phyloP scores from a whole-genome alignment of 2,113 vertebrate species.

The Vulpes ferrilata region DNA sequence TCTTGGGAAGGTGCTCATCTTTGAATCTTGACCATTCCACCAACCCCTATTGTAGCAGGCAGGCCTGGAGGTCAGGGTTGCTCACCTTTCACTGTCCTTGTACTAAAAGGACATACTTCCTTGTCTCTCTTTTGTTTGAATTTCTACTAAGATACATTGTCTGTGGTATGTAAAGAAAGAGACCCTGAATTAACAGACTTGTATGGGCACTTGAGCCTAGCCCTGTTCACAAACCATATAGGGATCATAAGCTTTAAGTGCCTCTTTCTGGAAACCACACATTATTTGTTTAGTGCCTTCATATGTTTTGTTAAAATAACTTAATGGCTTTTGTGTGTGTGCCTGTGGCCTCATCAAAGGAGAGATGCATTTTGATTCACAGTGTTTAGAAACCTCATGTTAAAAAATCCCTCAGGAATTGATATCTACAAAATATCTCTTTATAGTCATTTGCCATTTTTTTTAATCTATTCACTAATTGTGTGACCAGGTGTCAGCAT shows the following conservation, averaged over 20 bases:
- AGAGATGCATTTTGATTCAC: constrained; percentile 29
- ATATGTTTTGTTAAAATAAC: constrained; percentile 59
- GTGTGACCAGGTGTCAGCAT: neutral
- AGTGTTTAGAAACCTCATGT: constrained; percentile 34
- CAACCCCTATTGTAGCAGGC: neutral
- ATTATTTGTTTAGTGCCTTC: neutral
- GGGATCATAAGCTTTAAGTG: neutral
- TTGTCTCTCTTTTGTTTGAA: neutral
- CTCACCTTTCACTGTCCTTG: neutral
- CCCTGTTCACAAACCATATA: neutral
- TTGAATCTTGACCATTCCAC: neutral
- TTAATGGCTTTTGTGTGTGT: constrained; percentile 41
- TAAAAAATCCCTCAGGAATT: constrained; percentile 30
- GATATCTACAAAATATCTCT: neutral
- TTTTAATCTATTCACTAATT: constrained; percentile 22
- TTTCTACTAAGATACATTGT: neutral
- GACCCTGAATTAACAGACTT: neutral
- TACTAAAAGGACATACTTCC: neutral
- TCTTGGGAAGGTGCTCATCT: neutral
- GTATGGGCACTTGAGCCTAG: neutral
- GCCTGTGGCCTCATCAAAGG: constrained; percentile 7
- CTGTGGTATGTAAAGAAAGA: neutral
- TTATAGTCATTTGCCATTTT: neutral
- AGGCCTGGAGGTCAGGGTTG: neutral
- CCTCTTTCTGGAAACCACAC: constrained; percentile 36